These are phyloP conservation scores for Chionodraco myersi DNA, from an alignment of 2,113 vertebrate genomes.

Conservation along the genomic window DNA sequence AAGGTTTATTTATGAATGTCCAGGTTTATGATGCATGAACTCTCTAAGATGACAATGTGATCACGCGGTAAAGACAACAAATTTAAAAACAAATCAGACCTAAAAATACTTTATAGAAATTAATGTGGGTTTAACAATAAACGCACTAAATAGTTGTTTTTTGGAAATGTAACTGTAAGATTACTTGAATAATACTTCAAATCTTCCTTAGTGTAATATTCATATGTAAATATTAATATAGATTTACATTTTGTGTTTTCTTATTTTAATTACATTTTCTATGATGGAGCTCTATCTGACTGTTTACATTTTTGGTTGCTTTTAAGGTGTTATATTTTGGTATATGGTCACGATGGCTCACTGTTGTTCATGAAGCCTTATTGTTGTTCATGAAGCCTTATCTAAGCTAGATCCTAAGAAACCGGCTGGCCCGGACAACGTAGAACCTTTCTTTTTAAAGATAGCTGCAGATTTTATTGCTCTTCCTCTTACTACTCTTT, in stretches of 20 bases:
- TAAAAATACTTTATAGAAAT: background rate
- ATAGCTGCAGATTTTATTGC: too few relatives aligned
- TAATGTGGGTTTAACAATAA: too few relatives aligned
- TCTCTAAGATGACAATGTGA: background rate
- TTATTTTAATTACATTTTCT: background rate
- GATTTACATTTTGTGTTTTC: background rate
- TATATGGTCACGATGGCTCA: too few relatives aligned
- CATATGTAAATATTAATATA: background rate
- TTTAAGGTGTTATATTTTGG: too few relatives aligned
- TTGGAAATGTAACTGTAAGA: background rate
- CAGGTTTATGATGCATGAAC: background rate
- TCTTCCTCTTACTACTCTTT: too few relatives aligned
- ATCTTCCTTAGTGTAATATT: background rate
- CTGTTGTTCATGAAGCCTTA: too few relatives aligned
- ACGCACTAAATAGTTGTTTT: background rate
- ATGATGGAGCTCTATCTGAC: too few relatives aligned
- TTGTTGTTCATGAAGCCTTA: too few relatives aligned
- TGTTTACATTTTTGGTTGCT: too few relatives aligned
- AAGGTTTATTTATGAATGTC: background rate
- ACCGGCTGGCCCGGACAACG: too few relatives aligned
- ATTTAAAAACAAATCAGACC: background rate
- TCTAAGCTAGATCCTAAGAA: too few relatives aligned
- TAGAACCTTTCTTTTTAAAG: too few relatives aligned
- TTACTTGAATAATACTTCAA: background rate
- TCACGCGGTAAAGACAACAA: background rate